phyloP scores from a whole-genome alignment of 1,140 invertebrate species.

The Drosophila athabasca region DNA sequence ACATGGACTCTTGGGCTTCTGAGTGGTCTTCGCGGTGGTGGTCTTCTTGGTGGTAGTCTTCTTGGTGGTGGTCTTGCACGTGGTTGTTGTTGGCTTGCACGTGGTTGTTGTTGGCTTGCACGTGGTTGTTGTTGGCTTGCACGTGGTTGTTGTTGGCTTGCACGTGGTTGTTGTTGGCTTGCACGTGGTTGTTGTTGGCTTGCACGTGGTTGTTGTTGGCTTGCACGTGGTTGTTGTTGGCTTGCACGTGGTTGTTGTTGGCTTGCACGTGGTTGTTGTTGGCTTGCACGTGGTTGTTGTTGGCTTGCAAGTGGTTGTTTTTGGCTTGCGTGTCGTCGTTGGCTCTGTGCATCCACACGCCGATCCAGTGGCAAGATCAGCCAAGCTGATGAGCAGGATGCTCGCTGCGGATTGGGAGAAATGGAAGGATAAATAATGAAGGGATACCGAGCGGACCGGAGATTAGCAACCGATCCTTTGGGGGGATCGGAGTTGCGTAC shows the following conservation, averaged over 20 bases:
- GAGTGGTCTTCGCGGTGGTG: no score
- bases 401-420: background rate
- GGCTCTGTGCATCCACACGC: background rate
- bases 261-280: background rate
- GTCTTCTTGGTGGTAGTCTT: background rate
- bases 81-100: background rate
- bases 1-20: no score
- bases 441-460: no score
- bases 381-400: constrained; percentile 12
- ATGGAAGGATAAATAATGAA: no score
- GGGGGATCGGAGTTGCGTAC: background rate
- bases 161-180: background rate
- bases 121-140: background rate
- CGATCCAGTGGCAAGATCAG: background rate
- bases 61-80: background rate
- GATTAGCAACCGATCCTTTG: no score
- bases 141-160: background rate
- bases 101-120: background rate
- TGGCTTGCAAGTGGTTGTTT: background rate
- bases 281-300: no score
- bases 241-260: background rate
- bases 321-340: no score
- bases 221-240: background rate
- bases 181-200: background rate
- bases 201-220: no score